phyloP scores from a whole-genome alignment of 2,888 invertebrate species.

The Dastarcus helophoroides region DNA sequence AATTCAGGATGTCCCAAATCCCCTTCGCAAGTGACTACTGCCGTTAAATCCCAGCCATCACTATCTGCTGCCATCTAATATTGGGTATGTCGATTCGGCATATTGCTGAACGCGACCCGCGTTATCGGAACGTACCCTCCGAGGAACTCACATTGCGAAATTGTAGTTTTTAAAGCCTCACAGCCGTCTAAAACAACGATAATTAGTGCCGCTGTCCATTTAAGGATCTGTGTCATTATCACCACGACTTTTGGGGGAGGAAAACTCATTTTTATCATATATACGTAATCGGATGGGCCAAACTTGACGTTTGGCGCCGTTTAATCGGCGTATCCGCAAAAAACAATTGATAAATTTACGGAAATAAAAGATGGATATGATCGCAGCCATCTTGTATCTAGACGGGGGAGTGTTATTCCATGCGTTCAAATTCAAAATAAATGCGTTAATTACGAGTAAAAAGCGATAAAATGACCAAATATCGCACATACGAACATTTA shows the following conservation, averaged over 20 bases:
- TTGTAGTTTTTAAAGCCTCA: conserved; percentile 9
- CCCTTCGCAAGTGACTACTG: conserved; percentile 86
- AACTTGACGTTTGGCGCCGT: no score
- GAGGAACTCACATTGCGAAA: conserved; percentile 15
- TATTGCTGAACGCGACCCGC: conserved; percentile 13
- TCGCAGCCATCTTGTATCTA: conserved; percentile 39
- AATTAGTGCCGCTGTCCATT: conserved; percentile 12
- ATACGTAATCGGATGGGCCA: no score
- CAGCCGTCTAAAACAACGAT: conserved; percentile 13
- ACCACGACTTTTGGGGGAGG: conserved; percentile 9
- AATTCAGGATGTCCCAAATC: conserved; percentile 81
- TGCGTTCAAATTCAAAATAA: conserved; percentile 36
- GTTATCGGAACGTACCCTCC: conserved; percentile 12
- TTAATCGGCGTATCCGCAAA: conserved; percentile 1
- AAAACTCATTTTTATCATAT: no score
- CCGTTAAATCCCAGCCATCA: conserved; percentile 65
- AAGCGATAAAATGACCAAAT: conserved; percentile 4
- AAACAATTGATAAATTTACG: background rate
- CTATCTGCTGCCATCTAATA: conserved; percentile 70
- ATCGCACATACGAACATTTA: conserved; percentile 5
- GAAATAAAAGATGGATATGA: conserved; percentile 28
- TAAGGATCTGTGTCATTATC: conserved; percentile 11
- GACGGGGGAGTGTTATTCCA: conserved; percentile 41
- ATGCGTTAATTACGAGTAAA: conserved; percentile 10
- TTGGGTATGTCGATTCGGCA: conserved; percentile 11